Percentiles rank a stretch among this genome's conserved stretches.
These are phyloP conservation scores for Coreius guichenoti DNA, from an alignment of 2,797 vertebrate genomes.

Conservation along the genomic window DNA sequence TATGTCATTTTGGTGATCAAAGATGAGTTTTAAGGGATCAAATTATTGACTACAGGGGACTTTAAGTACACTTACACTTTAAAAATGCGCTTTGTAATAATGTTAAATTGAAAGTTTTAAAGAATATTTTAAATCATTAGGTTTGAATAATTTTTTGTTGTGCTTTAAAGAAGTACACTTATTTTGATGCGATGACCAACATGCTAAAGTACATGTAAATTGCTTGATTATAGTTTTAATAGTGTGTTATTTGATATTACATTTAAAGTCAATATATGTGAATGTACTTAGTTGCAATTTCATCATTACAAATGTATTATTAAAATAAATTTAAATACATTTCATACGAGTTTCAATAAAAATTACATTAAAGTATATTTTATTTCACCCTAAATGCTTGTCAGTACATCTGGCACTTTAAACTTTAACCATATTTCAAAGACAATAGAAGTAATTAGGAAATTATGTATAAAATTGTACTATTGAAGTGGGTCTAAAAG, in stretches of 20 bases:
- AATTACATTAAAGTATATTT: slow-evolving; percentile 12
- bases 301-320: neutral
- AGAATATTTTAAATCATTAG: neutral
- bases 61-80: neutral
- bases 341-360: neutral
- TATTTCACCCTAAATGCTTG: neutral
- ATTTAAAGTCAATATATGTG: neutral
- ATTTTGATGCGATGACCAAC: neutral
- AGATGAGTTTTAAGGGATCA: too few relatives aligned
- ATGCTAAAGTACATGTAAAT: neutral
- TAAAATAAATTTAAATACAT: neutral
- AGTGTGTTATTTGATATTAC: neutral
- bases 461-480: slow-evolving; percentile 26
- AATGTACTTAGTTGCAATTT: too few relatives aligned
- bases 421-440: neutral
- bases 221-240: neutral
- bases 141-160: neutral
- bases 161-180: neutral
- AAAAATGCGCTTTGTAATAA: neutral
- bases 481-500: neutral
- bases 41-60: too few relatives aligned
- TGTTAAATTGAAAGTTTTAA: neutral
- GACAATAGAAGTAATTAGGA: neutral
- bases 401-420: neutral
- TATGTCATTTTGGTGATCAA: too few relatives aligned